Base-by-base conservation (phyloP, 2,797 vertebrate species). In the Tachyglossus aculeatus region DNA sequence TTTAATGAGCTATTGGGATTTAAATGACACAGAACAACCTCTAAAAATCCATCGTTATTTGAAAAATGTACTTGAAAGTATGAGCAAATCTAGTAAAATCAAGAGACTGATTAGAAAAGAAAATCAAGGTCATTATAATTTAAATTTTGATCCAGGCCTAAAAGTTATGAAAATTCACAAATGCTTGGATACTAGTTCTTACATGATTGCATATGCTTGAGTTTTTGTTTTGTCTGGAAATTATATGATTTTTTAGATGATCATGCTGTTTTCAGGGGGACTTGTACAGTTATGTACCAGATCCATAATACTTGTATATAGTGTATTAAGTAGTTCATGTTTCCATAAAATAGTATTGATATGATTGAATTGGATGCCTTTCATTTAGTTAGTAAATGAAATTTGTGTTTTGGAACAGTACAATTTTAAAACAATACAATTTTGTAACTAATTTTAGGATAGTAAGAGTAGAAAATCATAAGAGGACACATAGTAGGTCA, bases 1-100 rank as follows among this genome's bases (percentile, higher is more conserved):
- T 48, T 54, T 43, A 61, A 25, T 24, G 50, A 5, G 25, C 16
- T 2, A 14, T 32, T 24, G 3, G 7, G 29, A 67, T 56, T 56
- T 22, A 51, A 50, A 50, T 62, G 11, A 43, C 25, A 45, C 3
- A 41, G 13, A 27, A n/a, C 5, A 61, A 41, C 5, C 33, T 54
- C 43, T 41, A 31, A 29, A 14, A 31, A 15, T 19, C 9, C 18
- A 31, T 14, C 14, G 3, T 71, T 65, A 56, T 63, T 50, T 47
- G 47, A 39, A 19, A 61, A 62, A 34, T 19, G 9, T 1, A 45
- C 45, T 39, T 64, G 19, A 83, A 73, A 41, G 25, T 63, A n/a
- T 58, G 31, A 18, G 51, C 59, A 69, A 45, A 41, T 5, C 3
- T 61, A 38, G 74, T 22, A 67, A 52, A 25, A 57, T 44, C 12